Conservation (phyloP, 2,797 vertebrate genomes). For the Enteromius thamalakanensis region DNA sequence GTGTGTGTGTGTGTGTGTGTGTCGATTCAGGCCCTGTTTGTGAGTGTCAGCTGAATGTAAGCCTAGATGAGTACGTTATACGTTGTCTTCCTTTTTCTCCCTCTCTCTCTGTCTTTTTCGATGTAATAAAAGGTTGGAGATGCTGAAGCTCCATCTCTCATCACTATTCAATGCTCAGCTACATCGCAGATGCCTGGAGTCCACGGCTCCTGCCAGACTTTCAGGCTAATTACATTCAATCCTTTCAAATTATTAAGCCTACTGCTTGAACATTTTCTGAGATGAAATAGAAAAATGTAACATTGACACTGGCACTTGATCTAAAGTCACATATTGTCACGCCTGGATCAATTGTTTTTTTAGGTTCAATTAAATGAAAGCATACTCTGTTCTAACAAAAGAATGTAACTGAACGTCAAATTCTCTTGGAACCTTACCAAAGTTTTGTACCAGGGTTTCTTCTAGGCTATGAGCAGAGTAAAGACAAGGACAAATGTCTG, state of each 20-base stretch:
- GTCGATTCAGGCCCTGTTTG: slow-evolving; percentile 38
- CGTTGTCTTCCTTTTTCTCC: slow-evolving; percentile 21
- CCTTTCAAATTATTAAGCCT: slow-evolving; percentile 31
- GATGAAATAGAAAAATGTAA: not conserved
- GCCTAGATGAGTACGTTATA: slow-evolving; percentile 30
- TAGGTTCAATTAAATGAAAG: not conserved
- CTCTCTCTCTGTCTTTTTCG: slow-evolving; percentile 42
- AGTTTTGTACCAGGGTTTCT: slow-evolving; percentile 1
- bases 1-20: not conserved
- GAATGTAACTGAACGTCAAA: not conserved
- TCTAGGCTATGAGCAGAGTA: not conserved
- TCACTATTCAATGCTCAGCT: slow-evolving; percentile 74
- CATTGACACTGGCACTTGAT: not conserved
- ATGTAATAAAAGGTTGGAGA: slow-evolving; percentile 68
- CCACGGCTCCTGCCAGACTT: slow-evolving; percentile 47
- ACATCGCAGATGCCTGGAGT: slow-evolving; percentile 61
- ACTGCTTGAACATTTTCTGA: not conserved
- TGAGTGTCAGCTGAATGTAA: slow-evolving; percentile 46
- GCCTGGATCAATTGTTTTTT: not conserved
- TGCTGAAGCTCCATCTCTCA: slow-evolving; percentile 70
- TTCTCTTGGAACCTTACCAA: slow-evolving; percentile 4
- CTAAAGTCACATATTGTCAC: not conserved
- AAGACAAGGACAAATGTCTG: slow-evolving; percentile 68
- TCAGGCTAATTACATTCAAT: slow-evolving; percentile 51
- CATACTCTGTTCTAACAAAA: not conserved